Conservation (phyloP, 2,888 invertebrate species). For the Agonum fuliginosum region DNA sequence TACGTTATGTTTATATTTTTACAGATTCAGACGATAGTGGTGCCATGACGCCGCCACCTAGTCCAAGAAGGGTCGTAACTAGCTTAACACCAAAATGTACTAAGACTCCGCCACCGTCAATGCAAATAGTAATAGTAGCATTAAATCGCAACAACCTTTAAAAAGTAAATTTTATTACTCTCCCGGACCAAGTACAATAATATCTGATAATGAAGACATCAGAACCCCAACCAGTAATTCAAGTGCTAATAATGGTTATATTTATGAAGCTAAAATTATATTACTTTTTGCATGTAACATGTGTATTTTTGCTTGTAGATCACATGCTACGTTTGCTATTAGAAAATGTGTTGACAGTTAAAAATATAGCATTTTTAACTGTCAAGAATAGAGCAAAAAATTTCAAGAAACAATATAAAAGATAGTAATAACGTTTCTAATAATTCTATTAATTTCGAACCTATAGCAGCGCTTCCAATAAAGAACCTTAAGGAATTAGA, state of each 20-base stretch:
- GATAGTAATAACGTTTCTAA: background rate
- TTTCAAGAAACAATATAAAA: background rate
- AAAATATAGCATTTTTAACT: background rate
- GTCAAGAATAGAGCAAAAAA: conserved; percentile 13
- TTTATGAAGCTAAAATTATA: background rate
- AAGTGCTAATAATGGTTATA: background rate
- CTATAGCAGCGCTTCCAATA: background rate
- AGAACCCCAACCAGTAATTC: background rate
- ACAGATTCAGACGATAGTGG: background rate
- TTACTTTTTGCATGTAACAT: background rate
- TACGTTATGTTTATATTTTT: background rate
- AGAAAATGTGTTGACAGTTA: background rate
- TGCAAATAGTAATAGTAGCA: background rate
- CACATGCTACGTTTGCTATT: too few relatives aligned
- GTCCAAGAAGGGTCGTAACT: background rate
- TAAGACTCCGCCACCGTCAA: background rate
- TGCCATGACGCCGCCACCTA: background rate
- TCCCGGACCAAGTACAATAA: background rate
- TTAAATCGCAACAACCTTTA: background rate
- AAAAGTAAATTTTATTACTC: background rate
- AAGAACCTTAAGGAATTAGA: background rate
- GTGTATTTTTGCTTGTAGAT: background rate
- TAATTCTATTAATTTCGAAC: background rate
- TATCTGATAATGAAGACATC: background rate
- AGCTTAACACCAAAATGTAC: background rate